Evolutionary conservation across 1,140 invertebrate genomes (phyloP), one percentile per base, ranked within the genome.

Genomic region (Lepidurus arcticus): DNA sequence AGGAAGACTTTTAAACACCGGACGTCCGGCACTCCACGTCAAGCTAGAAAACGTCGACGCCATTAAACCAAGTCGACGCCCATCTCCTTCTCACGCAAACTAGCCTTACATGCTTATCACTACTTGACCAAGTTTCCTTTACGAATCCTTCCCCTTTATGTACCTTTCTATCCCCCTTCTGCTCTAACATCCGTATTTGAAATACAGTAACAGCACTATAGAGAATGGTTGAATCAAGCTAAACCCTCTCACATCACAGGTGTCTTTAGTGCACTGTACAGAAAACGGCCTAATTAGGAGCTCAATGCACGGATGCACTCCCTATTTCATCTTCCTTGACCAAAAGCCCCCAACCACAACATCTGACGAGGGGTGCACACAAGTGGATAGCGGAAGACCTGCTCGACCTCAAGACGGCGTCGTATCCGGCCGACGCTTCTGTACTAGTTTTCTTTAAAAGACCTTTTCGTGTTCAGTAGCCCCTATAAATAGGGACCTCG

Each of bases 21-120:
- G 53, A 65, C 21, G 53, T 65, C 53, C 53, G 53, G 53, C 53
- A 65, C 53, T 65, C 53, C 21, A 65, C 21, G 53, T n/a, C 16
- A 13, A 65, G 53, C 53, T 5, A 65, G 21, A 13, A 13, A 13
- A 65, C 5, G 53, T 65, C 53, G 53, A 65, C 53, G 53, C 53
- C 53, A 65, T 65, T 65, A 65, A 65, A 65, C 9, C 53, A 65
- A 65, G 53, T 65, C 53, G 53, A 65, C 53, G 53, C 53, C 53
- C 53, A 65, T 65, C 53, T 65, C 53, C 53, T 65, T 65, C 53
- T 65, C 53, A 65, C 53, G 53, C 53, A 65, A 47, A 11, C 45
- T 47, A 47, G 21, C 53, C 53, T 65, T 65, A 65, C 53, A 21
- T 65, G 53, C 53, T 65, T 65, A 65, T 16, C 53, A 65, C 53